phyloP scores from a whole-genome alignment of 2,888 invertebrate genomes.

The Dryomyza anilis region DNA sequence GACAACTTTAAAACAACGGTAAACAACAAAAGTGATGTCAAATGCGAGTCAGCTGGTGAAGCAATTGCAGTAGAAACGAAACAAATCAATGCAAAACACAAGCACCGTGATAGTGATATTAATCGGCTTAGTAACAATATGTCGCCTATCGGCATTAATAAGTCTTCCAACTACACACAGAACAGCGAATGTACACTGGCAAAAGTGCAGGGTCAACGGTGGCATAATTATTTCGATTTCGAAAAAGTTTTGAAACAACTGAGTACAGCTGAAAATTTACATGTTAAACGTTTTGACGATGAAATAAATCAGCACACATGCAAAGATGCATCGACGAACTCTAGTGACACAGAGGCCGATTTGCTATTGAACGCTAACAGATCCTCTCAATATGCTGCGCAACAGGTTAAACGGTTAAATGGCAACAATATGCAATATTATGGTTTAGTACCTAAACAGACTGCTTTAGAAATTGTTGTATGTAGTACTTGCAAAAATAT shows the following conservation, averaged over 20 bases:
- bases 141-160: neutral
- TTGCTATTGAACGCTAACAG: neutral
- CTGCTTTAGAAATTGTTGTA: conserved; percentile 76
- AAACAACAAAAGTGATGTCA: neutral
- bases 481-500: conserved; percentile 79
- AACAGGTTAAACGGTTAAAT: conserved; percentile 63
- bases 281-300: conserved; percentile 35
- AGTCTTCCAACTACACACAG: neutral
- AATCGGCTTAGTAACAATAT: neutral
- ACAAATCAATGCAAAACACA: neutral
- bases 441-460: conserved; percentile 78
- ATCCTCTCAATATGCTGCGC: conserved; percentile 10
- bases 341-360: conserved; percentile 4
- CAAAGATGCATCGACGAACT: conserved; percentile 27
- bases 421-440: conserved; percentile 74
- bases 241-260: conserved; percentile 53
- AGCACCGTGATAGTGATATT: neutral
- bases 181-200: conserved; percentile 11
- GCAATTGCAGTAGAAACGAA: neutral
- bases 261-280: conserved; percentile 48
- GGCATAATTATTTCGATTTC: conserved; percentile 52
- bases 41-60: neutral
- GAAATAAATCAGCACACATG: neutral
- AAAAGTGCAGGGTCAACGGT: conserved; percentile 51
- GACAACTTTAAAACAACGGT: conserved; percentile 1